Evolutionary conservation across 1,140 invertebrate species (phyloP), one percentile per base, ranked within the genome.

Genomic region (Papilio polyxenes): DNA sequence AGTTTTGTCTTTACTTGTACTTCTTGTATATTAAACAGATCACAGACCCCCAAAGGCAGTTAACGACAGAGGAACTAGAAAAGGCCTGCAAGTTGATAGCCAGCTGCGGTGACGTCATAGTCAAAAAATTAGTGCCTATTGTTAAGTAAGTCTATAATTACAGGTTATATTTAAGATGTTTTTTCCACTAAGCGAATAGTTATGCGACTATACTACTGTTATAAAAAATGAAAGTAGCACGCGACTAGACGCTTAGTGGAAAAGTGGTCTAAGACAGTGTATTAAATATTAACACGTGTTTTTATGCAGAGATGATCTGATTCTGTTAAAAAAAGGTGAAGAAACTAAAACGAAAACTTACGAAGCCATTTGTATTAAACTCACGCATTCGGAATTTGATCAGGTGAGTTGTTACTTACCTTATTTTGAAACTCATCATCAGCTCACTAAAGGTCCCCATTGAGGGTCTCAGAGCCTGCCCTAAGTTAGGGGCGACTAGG

Each of bases 291-390:
- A 3, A 37, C 2, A 72, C 17, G 5, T 31, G 88, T 90, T 91
- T 86, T 37, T 81, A 88, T 84, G 7, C 86, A 97, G 97, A 84
- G 95, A 96, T 31, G 95, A 97, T 79, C 94, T 98, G 23, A 92
- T 94, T 2, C 95, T 95, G 74, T 95, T 99, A 10, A 99, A 99
- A 92, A 95, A 96, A 87, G 98, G 98, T 10, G 98, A 99, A 92
- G 97, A 98, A 87, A 95, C 95, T 23, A 99, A 99, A 92, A 96
- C 95, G 17, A 99, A 99, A 94, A 96, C 95, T 10, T 99, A 99
- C 92, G 94, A 96, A 83, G 98, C 98, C 0, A 88, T 98, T 2
- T 98, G 98, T 87, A 93, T 97, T 79, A 96, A 94, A 74, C 82
- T 94, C 31, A 80, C 87, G 8, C 90, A 90, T 59, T 84, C 89